These are phyloP conservation scores for Harpagoxenus sublaevis DNA, from an alignment of 2,888 invertebrate genomes.

Conservation along the genomic window DNA sequence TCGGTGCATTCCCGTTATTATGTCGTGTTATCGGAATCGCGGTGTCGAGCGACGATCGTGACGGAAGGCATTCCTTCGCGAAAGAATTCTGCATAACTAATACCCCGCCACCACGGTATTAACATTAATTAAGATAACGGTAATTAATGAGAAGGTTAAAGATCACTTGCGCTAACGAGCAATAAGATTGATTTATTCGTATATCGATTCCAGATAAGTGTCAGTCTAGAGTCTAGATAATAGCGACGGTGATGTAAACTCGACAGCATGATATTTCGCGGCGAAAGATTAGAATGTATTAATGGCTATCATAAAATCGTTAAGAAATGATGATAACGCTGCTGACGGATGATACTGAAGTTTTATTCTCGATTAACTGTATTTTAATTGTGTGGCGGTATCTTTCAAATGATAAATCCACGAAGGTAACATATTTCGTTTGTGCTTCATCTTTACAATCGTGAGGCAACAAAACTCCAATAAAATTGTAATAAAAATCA, in stretches of 20 bases:
- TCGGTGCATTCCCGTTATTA: conserved; percentile 47
- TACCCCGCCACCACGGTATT: neutral
- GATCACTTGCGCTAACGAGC: neutral
- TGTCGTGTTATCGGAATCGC: conserved; percentile 43
- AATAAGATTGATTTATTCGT: neutral
- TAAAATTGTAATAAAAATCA: conserved; percentile 18
- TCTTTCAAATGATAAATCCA: neutral
- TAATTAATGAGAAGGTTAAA: conserved; percentile 15
- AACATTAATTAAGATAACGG: conserved; percentile 17
- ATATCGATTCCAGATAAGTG: conserved; percentile 8
- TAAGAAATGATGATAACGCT: conserved; percentile 1
- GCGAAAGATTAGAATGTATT: conserved; percentile 3
- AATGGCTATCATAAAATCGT: conserved; percentile 16
- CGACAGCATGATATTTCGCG: conserved; percentile 2
- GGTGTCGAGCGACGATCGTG: conserved; percentile 13
- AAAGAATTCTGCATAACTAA: conserved; percentile 29
- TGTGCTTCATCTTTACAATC: neutral
- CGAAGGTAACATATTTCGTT: neutral
- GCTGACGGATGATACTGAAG: neutral
- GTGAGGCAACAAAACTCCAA: neutral
- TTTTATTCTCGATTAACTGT: conserved; percentile 31
- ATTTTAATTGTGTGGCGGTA: neutral
- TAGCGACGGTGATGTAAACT: neutral
- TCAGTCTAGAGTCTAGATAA: conserved; percentile 7
- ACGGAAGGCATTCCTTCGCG: conserved; percentile 3